phyloP scores from a whole-genome alignment of 2,113 vertebrate genomes.

The Silurus asotus region DNA sequence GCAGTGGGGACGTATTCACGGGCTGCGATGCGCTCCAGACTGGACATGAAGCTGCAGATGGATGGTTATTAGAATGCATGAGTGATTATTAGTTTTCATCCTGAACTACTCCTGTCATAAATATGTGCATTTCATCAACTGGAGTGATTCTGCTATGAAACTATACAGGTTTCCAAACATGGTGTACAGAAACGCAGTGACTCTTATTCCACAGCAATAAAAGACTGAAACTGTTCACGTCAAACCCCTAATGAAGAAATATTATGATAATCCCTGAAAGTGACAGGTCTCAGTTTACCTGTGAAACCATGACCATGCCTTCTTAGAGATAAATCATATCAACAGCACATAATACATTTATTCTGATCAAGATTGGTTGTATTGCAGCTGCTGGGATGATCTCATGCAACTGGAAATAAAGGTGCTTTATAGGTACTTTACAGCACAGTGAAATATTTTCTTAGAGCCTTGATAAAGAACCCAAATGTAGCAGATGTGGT shows the following conservation, averaged over 20 bases:
- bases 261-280: not conserved
- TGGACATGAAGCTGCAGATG: slow-evolving; percentile 77
- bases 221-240: not conserved
- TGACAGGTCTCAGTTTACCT: not conserved
- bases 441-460: too few relatives aligned
- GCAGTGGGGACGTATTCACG: slow-evolving; percentile 79
- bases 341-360: too few relatives aligned
- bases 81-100: not conserved
- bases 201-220: not conserved
- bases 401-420: too few relatives aligned
- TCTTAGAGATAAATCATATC: too few relatives aligned
- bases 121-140: not conserved
- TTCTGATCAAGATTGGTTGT: too few relatives aligned
- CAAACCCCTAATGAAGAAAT: not conserved
- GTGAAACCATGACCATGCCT: too few relatives aligned
- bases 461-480: too few relatives aligned
- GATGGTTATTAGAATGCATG: not conserved
- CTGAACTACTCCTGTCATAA: not conserved
- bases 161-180: not conserved
- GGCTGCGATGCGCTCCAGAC: slow-evolving; percentile 78
- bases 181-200: not conserved
- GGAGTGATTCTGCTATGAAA: not conserved
- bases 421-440: too few relatives aligned
- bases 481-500: too few relatives aligned
- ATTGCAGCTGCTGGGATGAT: too few relatives aligned